Evolutionary conservation across 2,797 vertebrate species (phyloP), one percentile per base, ranked within the genome.

Genomic region (Scyliorhinus canicula): DNA sequence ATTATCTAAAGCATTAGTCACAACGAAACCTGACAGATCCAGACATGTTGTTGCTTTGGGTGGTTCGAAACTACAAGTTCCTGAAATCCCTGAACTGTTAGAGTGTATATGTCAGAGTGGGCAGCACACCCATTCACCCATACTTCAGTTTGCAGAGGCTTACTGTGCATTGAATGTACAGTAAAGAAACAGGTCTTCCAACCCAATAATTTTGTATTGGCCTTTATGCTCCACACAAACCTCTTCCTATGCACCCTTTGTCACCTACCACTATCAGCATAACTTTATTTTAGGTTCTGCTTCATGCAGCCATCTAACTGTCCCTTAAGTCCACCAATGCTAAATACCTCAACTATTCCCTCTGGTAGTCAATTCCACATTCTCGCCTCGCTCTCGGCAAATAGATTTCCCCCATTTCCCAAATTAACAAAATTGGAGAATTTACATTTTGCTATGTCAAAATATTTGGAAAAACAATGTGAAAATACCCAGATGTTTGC

Each of bases 21-120:
- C 67, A 50, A 74, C 67, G 93, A 94, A 94, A 94, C 93, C 67
- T 74, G 93, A 94, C 93, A 50, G 65, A 94, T 55, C 2, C 50
- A 71, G 67, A 94, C 93, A 74, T 94, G 93, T 52, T 94, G 47
- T 52, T 50, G 93, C 28, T 50, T n/a, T 21, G 93, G 93, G 93
- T 35, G 93, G 93, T 94, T 94, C 93, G 93, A 94, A 94, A 94
- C 93, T 52, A 94, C 91, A 67, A 24, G 26, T 26, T 71, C 28
- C 40, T 69, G 31, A 50, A 52, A 71, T 74, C 93, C 67, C 44
- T 52, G 93, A 94, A 71, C 93, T 94, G 93, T 91, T 91, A 60
- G n/a, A n/a, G n/a, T n/a, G n/a, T 60, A 91, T 91, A 44, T 91
- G 57, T 91, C 26, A 44, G 7, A 91, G 60, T 91, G 88, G 88